Conservation (phyloP, 1,140 invertebrate species). For the Bombus cullumanus region DNA sequence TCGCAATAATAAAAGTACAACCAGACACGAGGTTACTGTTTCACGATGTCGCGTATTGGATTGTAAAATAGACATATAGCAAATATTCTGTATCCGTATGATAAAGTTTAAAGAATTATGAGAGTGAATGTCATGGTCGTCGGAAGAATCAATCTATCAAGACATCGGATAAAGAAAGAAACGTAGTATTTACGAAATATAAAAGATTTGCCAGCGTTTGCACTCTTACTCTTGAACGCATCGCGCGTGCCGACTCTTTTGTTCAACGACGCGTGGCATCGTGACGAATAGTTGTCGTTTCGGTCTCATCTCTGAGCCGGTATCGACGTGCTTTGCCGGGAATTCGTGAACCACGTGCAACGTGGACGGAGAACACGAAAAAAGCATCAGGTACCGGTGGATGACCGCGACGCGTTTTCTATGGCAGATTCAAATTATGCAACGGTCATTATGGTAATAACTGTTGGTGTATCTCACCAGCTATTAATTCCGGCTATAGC, state of each 20-base stretch:
- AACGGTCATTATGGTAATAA: slow-evolving; percentile 69
- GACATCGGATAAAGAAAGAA: background rate
- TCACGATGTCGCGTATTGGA: no score
- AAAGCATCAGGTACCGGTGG: slow-evolving; percentile 16
- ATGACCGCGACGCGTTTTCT: slow-evolving; percentile 43
- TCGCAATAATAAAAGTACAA: background rate
- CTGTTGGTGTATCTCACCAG: slow-evolving; percentile 62
- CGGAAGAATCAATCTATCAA: no score
- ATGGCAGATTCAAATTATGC: slow-evolving; percentile 60
- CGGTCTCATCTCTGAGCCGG: background rate
- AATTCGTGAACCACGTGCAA: background rate
- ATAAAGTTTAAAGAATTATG: no score
- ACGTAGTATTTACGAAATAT: background rate
- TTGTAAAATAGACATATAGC: no score
- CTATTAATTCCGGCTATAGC: slow-evolving; percentile 64
- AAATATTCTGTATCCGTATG: no score
- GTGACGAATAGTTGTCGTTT: slow-evolving; percentile 20
- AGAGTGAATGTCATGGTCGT: no score
- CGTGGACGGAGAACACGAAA: background rate
- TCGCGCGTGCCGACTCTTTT: no score
- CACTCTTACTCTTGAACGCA: no score
- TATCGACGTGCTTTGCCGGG: background rate
- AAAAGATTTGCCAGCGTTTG: background rate
- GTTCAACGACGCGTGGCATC: background rate
- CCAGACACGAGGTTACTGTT: no score